Base-by-base conservation (phyloP, 2,888 invertebrate species). In the Dolichopus griseipennis region DNA sequence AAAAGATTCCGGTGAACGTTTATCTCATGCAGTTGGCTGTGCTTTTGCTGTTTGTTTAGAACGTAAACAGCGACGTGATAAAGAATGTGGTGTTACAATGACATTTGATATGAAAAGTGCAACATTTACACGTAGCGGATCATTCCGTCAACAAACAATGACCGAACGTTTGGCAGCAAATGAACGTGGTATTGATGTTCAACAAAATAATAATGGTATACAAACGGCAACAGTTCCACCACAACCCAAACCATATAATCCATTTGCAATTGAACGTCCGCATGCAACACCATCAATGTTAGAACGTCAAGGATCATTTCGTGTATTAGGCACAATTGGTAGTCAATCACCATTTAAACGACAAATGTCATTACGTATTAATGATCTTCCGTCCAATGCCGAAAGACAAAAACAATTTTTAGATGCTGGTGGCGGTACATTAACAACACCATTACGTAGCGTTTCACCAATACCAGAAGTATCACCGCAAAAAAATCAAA, bases 11-110 rank as follows among this genome's bases (percentile, higher is more conserved):
- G 99, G 99, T 69, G 99, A 99, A 84, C 87, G 99, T 65, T 83
- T 99, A 72, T 97, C 97, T 75, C 99, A 99, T 83, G 99, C 99
- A 1, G 99, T 99, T 37, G 99, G 99, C 62, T 99, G 98, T 84
- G 98, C 99, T 66, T 99, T 99, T 83, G 95, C 97, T 68, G 95
- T 97, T 2, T 99, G 99, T 77, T 84, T 99, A 74, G 99, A 99
- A 80, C 88, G 95, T 76, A 99, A 99, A 82, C 97, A 98, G 82
- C 92, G 95, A 73, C 86, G 98, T 71, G 98, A 99, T 81, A 97
- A 96, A 80, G 97, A 98, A 81, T 94, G 93, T 79, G 91, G 92
- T 12, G 94, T 95, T 15, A 93, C 93, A 63, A 94, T 95, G 93
- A 92, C 91, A 76, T 94, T 93, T 77, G 95, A 95, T 79, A 87